A percentile compares a stretch with the other conserved stretches of the same genome.
Conservation (phyloP, 2,797 vertebrate genomes). For the Zalophus californianus region DNA sequence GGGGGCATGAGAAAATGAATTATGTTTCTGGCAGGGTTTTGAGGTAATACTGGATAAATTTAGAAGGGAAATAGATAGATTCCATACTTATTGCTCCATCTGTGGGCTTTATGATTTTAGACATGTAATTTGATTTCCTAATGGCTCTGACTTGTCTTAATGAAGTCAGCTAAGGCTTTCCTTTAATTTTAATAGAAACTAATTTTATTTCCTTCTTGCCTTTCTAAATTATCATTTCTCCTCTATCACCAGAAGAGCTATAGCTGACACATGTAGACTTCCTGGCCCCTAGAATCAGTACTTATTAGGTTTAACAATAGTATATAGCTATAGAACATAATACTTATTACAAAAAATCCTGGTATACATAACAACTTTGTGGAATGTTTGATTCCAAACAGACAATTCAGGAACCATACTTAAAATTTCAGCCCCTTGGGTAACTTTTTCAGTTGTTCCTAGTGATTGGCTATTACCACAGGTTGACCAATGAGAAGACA, state of each 20-base stretch:
- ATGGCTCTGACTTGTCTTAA: conserved; percentile 70
- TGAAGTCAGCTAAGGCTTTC: conserved; percentile 78
- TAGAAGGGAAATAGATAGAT: conserved; percentile 76
- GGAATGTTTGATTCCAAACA: background rate
- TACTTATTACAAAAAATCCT: background rate
- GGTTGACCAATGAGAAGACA: background rate
- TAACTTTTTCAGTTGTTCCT: conserved; percentile 1
- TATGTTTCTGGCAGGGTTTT: conserved; percentile 67
- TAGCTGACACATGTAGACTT: background rate
- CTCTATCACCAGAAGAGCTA: conserved; percentile 50
- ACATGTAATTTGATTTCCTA: conserved; percentile 74
- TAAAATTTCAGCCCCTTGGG: background rate
- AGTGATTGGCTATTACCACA: background rate
- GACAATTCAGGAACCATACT: conserved; percentile 17
- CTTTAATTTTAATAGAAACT: conserved; percentile 80
- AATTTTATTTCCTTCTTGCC: conserved; percentile 73
- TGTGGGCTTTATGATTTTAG: conserved; percentile 72
- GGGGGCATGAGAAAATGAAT: conserved; percentile 67
- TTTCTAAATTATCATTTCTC: conserved; percentile 71
- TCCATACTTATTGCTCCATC: conserved; percentile 69
- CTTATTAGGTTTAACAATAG: conserved; percentile 21
- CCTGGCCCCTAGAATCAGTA: conserved; percentile 33
- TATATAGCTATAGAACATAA: background rate
- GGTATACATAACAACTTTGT: background rate
- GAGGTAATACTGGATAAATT: conserved; percentile 70